Conservation (phyloP, 2,888 invertebrate species). For the Crocallis elinguaria region DNA sequence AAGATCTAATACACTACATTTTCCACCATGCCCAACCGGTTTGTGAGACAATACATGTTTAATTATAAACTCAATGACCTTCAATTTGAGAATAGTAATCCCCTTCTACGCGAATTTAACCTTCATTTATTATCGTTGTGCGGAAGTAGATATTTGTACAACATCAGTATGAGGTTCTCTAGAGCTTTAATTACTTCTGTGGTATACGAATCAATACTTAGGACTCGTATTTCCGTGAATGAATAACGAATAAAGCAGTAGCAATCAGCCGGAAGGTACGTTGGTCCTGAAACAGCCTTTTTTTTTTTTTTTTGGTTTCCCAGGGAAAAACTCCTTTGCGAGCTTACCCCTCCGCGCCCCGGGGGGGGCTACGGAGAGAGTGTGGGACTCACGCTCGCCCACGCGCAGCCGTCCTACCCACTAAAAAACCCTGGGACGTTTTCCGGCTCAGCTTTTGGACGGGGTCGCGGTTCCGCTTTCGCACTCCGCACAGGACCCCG, state of each 20-base stretch:
- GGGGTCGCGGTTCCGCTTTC: too few relatives aligned
- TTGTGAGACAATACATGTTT: not conserved
- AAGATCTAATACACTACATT: too few relatives aligned
- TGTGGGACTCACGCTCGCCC: too few relatives aligned
- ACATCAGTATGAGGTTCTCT: not conserved
- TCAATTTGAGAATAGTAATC: slow-evolving; percentile 35
- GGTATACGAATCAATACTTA: not conserved
- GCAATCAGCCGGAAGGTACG: too few relatives aligned
- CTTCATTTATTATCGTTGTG: slow-evolving; percentile 42
- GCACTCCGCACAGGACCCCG: too few relatives aligned
- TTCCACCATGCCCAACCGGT: too few relatives aligned
- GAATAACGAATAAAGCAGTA: not conserved
- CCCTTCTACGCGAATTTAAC: slow-evolving; percentile 53
- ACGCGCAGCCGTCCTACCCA: too few relatives aligned
- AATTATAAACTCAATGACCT: slow-evolving; percentile 32
- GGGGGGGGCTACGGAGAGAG: too few relatives aligned
- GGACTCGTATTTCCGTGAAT: not conserved
- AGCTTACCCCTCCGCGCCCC: too few relatives aligned
- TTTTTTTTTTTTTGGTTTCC: not conserved
- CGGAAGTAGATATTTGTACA: slow-evolving; percentile 37
- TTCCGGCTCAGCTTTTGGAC: too few relatives aligned
- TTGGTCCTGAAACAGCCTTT: not conserved
- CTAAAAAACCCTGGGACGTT: too few relatives aligned
- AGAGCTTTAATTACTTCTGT: not conserved
- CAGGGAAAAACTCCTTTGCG: too few relatives aligned